A percentile compares a stretch with the other conserved stretches of the same genome.
phyloP scores from a whole-genome alignment of 2,113 vertebrate genomes.

The Spermophilus dauricus region DNA sequence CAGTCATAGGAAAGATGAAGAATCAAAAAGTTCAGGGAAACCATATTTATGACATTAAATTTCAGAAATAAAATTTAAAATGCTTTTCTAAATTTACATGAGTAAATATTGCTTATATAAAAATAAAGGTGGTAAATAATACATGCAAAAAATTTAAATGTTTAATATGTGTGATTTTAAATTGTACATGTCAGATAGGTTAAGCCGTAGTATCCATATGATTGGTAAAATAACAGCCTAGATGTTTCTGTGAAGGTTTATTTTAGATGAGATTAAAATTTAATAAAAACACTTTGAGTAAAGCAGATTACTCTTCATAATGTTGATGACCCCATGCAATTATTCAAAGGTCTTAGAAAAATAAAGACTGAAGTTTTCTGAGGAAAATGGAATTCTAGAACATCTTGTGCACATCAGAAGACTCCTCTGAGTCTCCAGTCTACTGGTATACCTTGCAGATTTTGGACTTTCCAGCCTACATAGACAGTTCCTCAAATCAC shows the following conservation, averaged over 20 bases:
- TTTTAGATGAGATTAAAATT: background rate
- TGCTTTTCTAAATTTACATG: background rate
- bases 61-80: background rate
- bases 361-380: background rate
- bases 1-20: background rate
- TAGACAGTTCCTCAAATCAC: background rate
- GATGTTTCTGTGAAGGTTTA: background rate
- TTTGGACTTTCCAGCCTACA: background rate
- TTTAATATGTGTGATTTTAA: background rate
- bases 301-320: background rate
- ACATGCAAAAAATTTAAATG: background rate
- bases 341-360: background rate
- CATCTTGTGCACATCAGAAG: background rate
- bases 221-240: background rate
- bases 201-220: background rate
- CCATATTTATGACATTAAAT: background rate
- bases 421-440: background rate
- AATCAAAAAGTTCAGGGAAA: background rate
- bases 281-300: background rate
- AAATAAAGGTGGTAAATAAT: background rate
- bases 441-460: background rate
- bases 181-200: background rate
- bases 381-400: background rate
- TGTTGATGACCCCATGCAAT: background rate
- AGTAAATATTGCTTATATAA: background rate